Base-by-base conservation (phyloP, 1,140 invertebrate genomes). In the Andrena cerasifolii region DNA sequence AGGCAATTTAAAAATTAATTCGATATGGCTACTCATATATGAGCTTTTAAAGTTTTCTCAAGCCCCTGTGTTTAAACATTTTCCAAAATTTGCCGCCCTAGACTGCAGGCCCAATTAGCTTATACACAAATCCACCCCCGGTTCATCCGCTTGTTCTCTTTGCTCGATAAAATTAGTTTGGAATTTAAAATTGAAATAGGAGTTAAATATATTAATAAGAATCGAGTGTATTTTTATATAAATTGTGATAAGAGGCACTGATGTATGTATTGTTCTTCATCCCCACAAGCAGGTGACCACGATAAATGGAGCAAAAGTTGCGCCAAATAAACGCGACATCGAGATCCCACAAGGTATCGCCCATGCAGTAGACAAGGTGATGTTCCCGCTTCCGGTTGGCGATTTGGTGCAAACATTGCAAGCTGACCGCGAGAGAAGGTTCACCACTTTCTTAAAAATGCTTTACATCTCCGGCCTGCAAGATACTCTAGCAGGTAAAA, bases 381-480 rank as follows among this genome's bases (percentile, higher is more conserved):
- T 98, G 95, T 97, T 97, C 91, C 97, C 97, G 3, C 92, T 97
- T 73, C 96, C 96, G 0, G 96, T 97, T 18, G 97, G 96, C 24
- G 96, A 97, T 92, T 91, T 97, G 45, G 93, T 97, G 16, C 96
- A 97, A 88, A 97, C 96, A 0, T 91, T 97, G 43, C 96, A 96
- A 87, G 96, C 96, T 1, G 96, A 97, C 92, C 92, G 96, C 31
- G 96, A 97, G 85, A 93, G 95, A 62, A 92, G 96, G 78, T 97
- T 97, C 90, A 95, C 95, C 10, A 95, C 94, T 68, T 97, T 98
- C 93, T 90, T 98, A 10, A 95, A 95, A 87, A 95, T 96, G 1
- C 88, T 98, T 1, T 95, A 96, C 70, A 94, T 94, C 14, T 96
- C 96, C 18, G 96, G 96, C 18, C 93, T 97, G 26, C 94, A 95